phyloP scores from a whole-genome alignment of 2,113 vertebrate species.

The Misgurnus anguillicaudatus region DNA sequence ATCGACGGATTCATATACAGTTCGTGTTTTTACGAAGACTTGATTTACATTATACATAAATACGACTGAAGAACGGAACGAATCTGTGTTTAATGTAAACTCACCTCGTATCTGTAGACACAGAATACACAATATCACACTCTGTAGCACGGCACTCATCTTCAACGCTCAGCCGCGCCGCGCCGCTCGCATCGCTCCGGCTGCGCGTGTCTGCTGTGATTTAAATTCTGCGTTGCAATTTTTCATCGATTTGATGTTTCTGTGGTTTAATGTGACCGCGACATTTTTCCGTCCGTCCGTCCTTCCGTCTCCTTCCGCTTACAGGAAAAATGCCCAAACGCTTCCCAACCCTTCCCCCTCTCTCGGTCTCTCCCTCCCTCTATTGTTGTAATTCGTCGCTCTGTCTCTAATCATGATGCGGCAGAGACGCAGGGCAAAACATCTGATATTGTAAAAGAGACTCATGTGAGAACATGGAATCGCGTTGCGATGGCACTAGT shows the following conservation, averaged over 20 bases:
- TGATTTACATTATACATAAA: background rate
- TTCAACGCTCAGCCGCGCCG: conserved; percentile 66
- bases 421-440: background rate
- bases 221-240: conserved; percentile 58
- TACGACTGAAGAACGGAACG: too few relatives aligned
- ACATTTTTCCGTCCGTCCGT: conserved; percentile 47
- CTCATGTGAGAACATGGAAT: background rate
- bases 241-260: conserved; percentile 36
- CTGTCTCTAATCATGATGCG: background rate
- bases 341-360: conserved; percentile 41
- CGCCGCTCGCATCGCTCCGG: conserved; percentile 62
- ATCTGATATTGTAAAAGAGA: background rate
- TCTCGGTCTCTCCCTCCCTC: conserved; percentile 33
- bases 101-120: conserved; percentile 86
- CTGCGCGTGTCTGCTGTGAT: conserved; percentile 3
- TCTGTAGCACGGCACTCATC: conserved; percentile 88
- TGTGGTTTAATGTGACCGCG: conserved; percentile 53
- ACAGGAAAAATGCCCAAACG: conserved; percentile 59
- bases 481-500: conserved; percentile 70
- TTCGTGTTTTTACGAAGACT: background rate
- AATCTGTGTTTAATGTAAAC: conserved; percentile 48
- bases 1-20: background rate
- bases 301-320: conserved; percentile 75
- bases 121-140: conserved; percentile 84
- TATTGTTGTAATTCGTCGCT: conserved; percentile 62